phyloP scores from a whole-genome alignment of 2,113 vertebrate species.

The Psophia crepitans region DNA sequence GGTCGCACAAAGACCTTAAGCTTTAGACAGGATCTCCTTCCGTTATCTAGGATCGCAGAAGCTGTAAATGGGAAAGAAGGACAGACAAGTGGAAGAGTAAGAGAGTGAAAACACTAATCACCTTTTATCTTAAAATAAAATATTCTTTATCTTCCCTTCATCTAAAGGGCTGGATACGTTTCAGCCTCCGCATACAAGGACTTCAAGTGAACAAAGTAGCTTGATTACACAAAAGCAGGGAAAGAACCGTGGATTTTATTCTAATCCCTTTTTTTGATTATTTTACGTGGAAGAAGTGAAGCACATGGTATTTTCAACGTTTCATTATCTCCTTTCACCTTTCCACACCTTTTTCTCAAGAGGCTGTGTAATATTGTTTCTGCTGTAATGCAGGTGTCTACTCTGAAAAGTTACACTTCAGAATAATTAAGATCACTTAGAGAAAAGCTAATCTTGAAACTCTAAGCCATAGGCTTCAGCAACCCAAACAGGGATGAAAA shows the following conservation, averaged over 20 bases:
- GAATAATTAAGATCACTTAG: not conserved
- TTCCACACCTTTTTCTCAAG: not conserved
- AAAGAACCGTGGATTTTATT: not conserved
- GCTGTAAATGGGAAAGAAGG: conserved; percentile 74
- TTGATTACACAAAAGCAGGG: not conserved
- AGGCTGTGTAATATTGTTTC: not conserved
- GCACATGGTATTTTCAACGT: not conserved
- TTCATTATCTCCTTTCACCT: not conserved
- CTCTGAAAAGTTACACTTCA: not conserved
- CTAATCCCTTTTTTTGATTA: not conserved
- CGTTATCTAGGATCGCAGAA: conserved; percentile 92
- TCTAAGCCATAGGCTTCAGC: not conserved
- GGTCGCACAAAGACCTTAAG: conserved; percentile 97
- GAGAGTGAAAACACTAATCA: not conserved
- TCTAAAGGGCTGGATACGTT: not conserved
- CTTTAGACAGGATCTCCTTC: conserved; percentile 94
- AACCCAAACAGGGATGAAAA: not conserved
- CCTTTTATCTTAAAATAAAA: not conserved
- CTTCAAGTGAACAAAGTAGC: not conserved
- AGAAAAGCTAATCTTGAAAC: not conserved
- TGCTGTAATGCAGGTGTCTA: not conserved
- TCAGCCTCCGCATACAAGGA: not conserved
- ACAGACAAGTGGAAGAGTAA: not conserved
- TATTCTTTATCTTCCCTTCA: not conserved
- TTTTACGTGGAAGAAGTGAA: not conserved